Conservation (phyloP, 1,140 invertebrate species). For the Drosophila saltans region DNA sequence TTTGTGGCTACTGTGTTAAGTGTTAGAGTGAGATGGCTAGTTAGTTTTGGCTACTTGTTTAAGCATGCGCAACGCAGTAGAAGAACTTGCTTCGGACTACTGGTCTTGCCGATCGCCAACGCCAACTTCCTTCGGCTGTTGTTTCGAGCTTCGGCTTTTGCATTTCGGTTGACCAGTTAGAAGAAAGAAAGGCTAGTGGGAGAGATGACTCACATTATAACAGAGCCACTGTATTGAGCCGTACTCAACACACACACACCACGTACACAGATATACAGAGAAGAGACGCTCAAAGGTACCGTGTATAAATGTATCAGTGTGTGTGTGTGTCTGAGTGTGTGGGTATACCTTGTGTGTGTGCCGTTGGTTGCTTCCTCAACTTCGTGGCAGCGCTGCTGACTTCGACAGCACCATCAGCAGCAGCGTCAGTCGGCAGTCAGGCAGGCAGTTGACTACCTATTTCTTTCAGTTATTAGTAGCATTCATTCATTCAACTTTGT, state of each 20-base stretch:
- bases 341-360: slow-evolving; percentile 20
- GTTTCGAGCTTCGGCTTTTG: slow-evolving; percentile 45
- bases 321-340: not conserved
- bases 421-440: slow-evolving; percentile 40
- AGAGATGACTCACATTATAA: slow-evolving; percentile 62
- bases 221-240: slow-evolving; percentile 27
- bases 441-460: slow-evolving; percentile 72
- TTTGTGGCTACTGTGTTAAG: slow-evolving; percentile 66
- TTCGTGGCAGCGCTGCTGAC: slow-evolving; percentile 66
- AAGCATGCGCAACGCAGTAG: slow-evolving; percentile 71
- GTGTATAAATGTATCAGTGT: not conserved
- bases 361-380: slow-evolving; percentile 70
- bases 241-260: slow-evolving; percentile 33
- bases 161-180: slow-evolving; percentile 56
- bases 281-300: slow-evolving; percentile 27
- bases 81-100: slow-evolving; percentile 80
- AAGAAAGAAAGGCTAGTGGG: slow-evolving; percentile 55
- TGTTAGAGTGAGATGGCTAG: slow-evolving; percentile 35
- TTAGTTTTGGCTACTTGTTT: slow-evolving; percentile 53
- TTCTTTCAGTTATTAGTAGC: slow-evolving; percentile 81
- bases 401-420: slow-evolving; percentile 40
- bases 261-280: slow-evolving; percentile 28
- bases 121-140: slow-evolving; percentile 35
- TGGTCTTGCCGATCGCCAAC: slow-evolving; percentile 64
- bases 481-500: slow-evolving; percentile 82